Evolutionary conservation across 1,140 invertebrate species (phyloP).

Genomic region (Cepaea nemoralis): DNA sequence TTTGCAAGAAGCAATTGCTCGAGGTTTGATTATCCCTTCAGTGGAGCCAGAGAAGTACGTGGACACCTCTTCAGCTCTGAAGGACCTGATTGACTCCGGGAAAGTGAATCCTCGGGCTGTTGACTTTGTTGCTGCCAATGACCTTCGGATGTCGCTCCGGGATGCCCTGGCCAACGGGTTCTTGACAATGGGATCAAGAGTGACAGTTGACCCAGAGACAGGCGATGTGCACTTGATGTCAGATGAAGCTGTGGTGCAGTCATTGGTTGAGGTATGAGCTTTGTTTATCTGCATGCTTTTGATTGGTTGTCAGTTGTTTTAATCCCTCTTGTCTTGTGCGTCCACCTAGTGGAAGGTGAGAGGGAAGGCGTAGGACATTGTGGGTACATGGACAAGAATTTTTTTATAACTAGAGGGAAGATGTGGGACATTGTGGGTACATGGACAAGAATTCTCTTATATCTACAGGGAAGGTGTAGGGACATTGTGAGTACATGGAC

Average conservation of each 20-base stretch:
- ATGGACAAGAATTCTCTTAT: no score
- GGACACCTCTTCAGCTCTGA: conserved; percentile 57
- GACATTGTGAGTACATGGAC: no score
- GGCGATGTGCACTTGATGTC: conserved; percentile 67
- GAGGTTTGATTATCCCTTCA: conserved; percentile 78
- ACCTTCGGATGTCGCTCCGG: conserved; percentile 62
- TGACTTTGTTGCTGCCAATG: conserved; percentile 64
- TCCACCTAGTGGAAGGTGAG: no score
- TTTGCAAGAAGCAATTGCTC: conserved; percentile 83
- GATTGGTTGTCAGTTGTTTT: background rate
- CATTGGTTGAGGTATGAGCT: conserved; percentile 55
- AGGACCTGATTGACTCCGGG: conserved; percentile 62
- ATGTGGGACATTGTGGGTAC: no score
- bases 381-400: no score
- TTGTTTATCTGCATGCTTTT: no score
- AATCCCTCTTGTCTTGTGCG: no score
- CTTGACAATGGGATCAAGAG: conserved; percentile 76
- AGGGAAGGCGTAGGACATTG: no score
- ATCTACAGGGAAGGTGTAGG: no score
- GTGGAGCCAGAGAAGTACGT: conserved; percentile 58
- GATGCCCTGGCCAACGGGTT: conserved; percentile 68
- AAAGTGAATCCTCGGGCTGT: conserved; percentile 64
- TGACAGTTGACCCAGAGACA: conserved; percentile 79
- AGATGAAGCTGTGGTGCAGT: conserved; percentile 61
- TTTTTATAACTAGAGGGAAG: no score